phyloP scores from a whole-genome alignment of 2,888 invertebrate species.

The Carabus problematicus region DNA sequence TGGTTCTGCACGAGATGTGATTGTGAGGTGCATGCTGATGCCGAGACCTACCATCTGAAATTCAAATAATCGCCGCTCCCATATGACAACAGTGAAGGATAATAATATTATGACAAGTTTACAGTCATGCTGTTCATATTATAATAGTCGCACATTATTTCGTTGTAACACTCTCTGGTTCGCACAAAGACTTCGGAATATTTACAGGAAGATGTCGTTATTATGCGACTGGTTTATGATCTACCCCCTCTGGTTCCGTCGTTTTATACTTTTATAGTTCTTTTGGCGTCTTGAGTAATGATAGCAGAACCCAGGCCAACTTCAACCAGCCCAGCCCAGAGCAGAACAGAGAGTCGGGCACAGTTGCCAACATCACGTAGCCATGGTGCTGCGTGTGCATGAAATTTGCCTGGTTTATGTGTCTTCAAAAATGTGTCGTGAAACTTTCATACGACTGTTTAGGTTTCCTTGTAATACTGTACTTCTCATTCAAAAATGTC shows the following conservation, averaged over 20 bases:
- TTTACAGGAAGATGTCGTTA: conserved; percentile 7
- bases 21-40: no score
- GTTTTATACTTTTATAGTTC: conserved; percentile 21
- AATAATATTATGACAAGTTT: no score
- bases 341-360: no score
- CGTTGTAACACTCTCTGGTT: conserved; percentile 5
- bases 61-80: no score
- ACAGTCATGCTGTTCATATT: no score
- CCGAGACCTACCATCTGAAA: no score
- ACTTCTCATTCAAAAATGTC: conserved; percentile 16
- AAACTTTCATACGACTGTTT: conserved; percentile 30
- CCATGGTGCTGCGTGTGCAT: conserved; percentile 5
- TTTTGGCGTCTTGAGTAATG: conserved; percentile 32
- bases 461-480: conserved; percentile 15
- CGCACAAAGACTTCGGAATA: conserved; percentile 11
- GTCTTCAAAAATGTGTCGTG: conserved; percentile 27
- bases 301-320: neutral
- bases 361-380: neutral
- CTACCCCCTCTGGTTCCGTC: conserved; percentile 16
- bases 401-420: conserved; percentile 3
- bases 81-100: no score
- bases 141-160: neutral
- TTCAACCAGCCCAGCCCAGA: no score
- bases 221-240: conserved; percentile 15
- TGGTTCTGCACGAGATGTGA: no score